Base-by-base conservation (phyloP, 2,797 vertebrate genomes). In the Corythornis leucogaster region DNA sequence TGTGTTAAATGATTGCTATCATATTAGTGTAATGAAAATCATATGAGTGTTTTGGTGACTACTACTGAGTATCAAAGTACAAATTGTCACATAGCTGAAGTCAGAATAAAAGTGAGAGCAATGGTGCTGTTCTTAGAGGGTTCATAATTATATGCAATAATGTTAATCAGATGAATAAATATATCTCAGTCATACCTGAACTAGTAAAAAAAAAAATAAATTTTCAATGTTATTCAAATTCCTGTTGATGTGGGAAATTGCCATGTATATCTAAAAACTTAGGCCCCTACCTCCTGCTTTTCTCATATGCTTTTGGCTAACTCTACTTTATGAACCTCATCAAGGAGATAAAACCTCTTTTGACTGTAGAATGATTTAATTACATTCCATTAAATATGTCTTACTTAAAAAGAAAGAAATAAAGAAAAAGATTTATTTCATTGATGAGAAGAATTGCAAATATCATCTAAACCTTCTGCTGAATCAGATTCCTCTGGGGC, bases 351-450 rank as follows among this genome's bases (percentile, higher is more conserved):
- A 73, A 93, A 68, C 42, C 51, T 69, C 43, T 75, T 73, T 80
- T 78, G 66, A 38, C 62, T 90, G 79, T 53, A 55, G 89, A 80
- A 51, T 80, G 62, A 87, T 90, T 96, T 94, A 93, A 96, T 94
- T 89, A 73, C 51, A 35, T 68, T 90, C 51, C 82, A 75, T 94
- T 91, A 89, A 85, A 80, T 18, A 67, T 26, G 48, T 55, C 68
- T 71, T 55, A 58, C 64, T 93, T 58, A 42, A 88, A 88, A 84
- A 45, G 20, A 20, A 51, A 30, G 22, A 70, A 55, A 46, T 59
- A 33, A 28, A 35, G 35, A 35, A 35, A 38, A 38, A 38, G 35
- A 38, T 38, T 69, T 79, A 84, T 73, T 73, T 61, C 18, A 86
- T 67, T 74, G 63, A 78, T 43, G 66, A 66, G 85, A 55, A 88